These are phyloP conservation scores for Sphecodes monilicornis DNA, from an alignment of 2,888 invertebrate genomes.

Conservation along the genomic window DNA sequence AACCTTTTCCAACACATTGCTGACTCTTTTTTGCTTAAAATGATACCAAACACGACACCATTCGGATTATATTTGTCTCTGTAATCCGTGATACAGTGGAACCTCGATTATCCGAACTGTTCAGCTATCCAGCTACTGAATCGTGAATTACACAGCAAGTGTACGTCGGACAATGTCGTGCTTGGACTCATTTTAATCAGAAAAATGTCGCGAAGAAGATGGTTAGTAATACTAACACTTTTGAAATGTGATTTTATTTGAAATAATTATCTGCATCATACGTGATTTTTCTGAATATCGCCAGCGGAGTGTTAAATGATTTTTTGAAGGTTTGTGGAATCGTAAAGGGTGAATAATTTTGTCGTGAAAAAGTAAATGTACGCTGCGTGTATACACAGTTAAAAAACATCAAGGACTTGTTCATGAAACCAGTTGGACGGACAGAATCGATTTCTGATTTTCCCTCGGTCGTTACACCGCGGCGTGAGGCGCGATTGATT, in stretches of 20 bases:
- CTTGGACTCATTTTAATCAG: neutral
- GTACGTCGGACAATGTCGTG: neutral
- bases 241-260: neutral
- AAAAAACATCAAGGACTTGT: neutral
- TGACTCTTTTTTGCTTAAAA: neutral
- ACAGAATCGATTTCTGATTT: slow-evolving; percentile 12
- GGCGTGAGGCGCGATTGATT: neutral
- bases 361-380: neutral
- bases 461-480: neutral
- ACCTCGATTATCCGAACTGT: neutral
- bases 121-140: neutral
- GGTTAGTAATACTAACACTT: neutral
- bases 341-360: neutral
- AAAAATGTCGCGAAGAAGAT: neutral
- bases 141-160: neutral
- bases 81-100: too few species aligned
- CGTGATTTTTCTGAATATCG: neutral
- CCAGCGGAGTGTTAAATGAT: neutral
- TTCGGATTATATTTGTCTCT: neutral
- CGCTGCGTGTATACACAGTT: neutral
- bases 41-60: neutral
- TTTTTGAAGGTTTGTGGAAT: neutral
- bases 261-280: neutral
- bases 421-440: neutral
- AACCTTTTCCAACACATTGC: neutral